Percentiles rank a stretch among this genome's conserved stretches.
phyloP scores from a whole-genome alignment of 2,113 vertebrate species.

The Oostethus manadensis region DNA sequence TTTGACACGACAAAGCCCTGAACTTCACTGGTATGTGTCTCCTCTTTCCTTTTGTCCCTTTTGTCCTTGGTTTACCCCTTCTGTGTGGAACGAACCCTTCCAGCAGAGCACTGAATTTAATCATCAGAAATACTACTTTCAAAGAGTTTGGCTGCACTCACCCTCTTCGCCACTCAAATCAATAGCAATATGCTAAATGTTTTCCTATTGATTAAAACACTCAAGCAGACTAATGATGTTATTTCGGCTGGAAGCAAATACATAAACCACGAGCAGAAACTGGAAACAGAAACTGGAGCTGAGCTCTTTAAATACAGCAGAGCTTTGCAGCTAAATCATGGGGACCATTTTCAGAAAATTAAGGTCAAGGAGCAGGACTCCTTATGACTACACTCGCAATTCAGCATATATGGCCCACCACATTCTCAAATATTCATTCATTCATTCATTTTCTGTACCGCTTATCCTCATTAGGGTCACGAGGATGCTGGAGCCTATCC shows the following conservation, averaged over 20 bases:
- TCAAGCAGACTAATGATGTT: conserved; percentile 18
- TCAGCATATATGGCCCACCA: too few species aligned
- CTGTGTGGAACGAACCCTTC: conserved; percentile 17
- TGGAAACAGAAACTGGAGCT: conserved; percentile 4
- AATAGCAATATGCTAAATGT: conserved; percentile 40
- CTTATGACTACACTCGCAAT: too few species aligned
- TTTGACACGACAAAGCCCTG: conserved; percentile 14
- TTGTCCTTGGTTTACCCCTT: conserved; percentile 39
- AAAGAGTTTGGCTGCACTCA: conserved; percentile 28
- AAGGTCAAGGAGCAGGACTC: too few species aligned
- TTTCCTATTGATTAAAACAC: conserved; percentile 40
- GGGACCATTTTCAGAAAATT: too few species aligned
- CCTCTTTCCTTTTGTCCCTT: conserved; percentile 1
- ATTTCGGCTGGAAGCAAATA: neutral
- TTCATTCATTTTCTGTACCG: too few species aligned
- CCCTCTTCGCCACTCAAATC: conserved; percentile 15
- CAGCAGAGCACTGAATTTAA: conserved; percentile 46
- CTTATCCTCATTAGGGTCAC: too few species aligned
- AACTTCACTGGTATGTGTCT: conserved; percentile 2
- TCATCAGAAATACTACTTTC: conserved; percentile 30
- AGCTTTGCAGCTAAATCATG: too few species aligned
- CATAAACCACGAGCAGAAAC: conserved; percentile 12
- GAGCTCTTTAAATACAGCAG: neutral
- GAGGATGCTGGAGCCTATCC: too few species aligned
- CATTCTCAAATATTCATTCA: too few species aligned